phyloP scores from a whole-genome alignment of 2,113 vertebrate species.

The Anser cygnoides region DNA sequence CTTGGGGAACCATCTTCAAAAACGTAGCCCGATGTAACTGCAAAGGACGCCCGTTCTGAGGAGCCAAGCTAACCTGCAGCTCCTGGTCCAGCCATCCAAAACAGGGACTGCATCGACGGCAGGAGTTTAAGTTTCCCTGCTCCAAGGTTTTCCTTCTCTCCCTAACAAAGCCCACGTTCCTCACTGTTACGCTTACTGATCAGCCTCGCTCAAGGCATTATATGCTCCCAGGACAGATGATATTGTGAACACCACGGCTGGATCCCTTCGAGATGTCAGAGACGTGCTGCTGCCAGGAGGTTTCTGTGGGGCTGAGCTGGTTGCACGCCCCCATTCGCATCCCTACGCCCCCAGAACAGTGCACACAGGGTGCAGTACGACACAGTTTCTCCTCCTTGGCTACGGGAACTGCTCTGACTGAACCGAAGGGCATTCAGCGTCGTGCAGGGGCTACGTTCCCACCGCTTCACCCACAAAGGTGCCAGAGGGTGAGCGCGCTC shows the following conservation, averaged over 20 bases:
- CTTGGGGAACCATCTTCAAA: not conserved
- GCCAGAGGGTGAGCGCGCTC: not conserved
- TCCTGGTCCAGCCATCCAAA: rapidly evolving
- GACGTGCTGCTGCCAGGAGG: not conserved
- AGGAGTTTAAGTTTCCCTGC: not conserved
- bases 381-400: not conserved
- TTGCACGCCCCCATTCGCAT: not conserved
- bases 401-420: not conserved
- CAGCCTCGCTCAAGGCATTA: not conserved
- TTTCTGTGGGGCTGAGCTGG: not conserved
- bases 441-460: rapidly evolving
- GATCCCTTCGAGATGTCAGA: too few relatives aligned
- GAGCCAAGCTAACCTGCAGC: not conserved
- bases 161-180: not conserved
- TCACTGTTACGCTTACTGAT: not conserved
- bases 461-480: not conserved
- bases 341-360: not conserved
- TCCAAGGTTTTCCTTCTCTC: not conserved
- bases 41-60: not conserved
- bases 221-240: not conserved
- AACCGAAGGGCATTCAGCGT: not conserved
- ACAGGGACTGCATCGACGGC: rapidly evolving
- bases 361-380: not conserved
- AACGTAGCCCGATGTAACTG: not conserved
- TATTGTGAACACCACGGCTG: rapidly evolving